phyloP scores from a whole-genome alignment of 2,888 invertebrate species.

The Disparrhopalites patrizii region DNA sequence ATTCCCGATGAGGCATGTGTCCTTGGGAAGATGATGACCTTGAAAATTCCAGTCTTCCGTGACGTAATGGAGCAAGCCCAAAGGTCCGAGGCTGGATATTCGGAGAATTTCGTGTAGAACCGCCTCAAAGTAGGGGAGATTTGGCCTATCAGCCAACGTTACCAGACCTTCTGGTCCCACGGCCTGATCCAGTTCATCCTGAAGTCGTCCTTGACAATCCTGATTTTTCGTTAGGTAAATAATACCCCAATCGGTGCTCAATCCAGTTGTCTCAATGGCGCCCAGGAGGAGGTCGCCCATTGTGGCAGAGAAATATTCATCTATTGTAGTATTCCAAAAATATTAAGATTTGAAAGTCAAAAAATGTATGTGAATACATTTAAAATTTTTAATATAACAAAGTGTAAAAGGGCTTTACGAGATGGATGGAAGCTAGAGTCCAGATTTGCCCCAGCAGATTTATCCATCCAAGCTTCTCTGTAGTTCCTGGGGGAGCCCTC shows the following conservation, averaged over 20 bases:
- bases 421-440: background rate
- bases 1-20: background rate
- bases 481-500: background rate
- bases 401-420: too few relatives aligned
- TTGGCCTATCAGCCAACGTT: background rate
- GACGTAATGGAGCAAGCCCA: slow-evolving; percentile 79
- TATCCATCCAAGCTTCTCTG: background rate
- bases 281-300: background rate
- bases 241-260: background rate
- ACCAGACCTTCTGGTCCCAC: background rate
- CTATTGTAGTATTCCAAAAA: too few relatives aligned
- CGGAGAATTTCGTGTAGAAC: slow-evolving; percentile 73
- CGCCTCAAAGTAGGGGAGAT: slow-evolving; percentile 57
- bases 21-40: background rate
- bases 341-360: background rate
- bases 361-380: background rate
- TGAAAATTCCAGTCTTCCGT: slow-evolving; percentile 50
- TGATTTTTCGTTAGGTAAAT: background rate
- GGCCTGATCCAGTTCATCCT: background rate
- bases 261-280: background rate
- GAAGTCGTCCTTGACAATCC: background rate
- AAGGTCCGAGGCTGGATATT: slow-evolving; percentile 70
- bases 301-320: background rate
- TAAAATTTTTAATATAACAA: background rate
- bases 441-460: background rate